Percentiles rank a stretch among this genome's conserved stretches.
Conservation (phyloP, 2,888 invertebrate species). For the Drosophila multiciliata region DNA sequence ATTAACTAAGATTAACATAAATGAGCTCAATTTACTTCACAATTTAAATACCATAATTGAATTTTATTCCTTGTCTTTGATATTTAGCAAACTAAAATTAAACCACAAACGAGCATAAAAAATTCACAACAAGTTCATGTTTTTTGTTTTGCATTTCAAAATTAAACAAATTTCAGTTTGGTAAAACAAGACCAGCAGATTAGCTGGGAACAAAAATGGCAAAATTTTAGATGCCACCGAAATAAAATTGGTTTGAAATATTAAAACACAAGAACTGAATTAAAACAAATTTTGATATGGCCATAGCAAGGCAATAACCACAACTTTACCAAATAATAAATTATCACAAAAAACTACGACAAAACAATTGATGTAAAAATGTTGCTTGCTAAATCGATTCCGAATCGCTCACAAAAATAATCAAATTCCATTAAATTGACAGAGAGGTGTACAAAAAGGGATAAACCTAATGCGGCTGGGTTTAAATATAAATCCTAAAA, state of each 20-base stretch:
- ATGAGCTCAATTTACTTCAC: not conserved
- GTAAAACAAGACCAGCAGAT: conserved; percentile 30
- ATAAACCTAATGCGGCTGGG: conserved; percentile 31
- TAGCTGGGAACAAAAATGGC: conserved; percentile 18
- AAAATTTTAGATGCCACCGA: conserved; percentile 32
- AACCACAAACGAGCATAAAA: conserved; percentile 34
- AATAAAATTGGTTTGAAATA: conserved; percentile 48
- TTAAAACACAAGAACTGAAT: conserved; percentile 54
- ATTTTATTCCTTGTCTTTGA: not conserved
- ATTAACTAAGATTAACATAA: not conserved
- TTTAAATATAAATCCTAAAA: conserved; percentile 32
- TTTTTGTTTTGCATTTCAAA: conserved; percentile 49
- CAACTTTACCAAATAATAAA: not conserved
- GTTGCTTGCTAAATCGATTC: conserved; percentile 17
- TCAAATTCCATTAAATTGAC: conserved; percentile 70
- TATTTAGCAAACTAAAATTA: conserved; percentile 7
- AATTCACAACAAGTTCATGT: conserved; percentile 43
- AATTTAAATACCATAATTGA: not conserved
- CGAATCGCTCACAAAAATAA: conserved; percentile 52
- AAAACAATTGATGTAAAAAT: conserved; percentile 21
- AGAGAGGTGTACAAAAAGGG: conserved; percentile 25
- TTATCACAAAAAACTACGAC: not conserved
- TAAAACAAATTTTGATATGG: conserved; percentile 42
- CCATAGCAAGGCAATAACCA: conserved; percentile 10
- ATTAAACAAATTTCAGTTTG: conserved; percentile 72